These are phyloP conservation scores for Philaenus spumarius DNA, from an alignment of 1,140 invertebrate genomes.

Conservation along the genomic window DNA sequence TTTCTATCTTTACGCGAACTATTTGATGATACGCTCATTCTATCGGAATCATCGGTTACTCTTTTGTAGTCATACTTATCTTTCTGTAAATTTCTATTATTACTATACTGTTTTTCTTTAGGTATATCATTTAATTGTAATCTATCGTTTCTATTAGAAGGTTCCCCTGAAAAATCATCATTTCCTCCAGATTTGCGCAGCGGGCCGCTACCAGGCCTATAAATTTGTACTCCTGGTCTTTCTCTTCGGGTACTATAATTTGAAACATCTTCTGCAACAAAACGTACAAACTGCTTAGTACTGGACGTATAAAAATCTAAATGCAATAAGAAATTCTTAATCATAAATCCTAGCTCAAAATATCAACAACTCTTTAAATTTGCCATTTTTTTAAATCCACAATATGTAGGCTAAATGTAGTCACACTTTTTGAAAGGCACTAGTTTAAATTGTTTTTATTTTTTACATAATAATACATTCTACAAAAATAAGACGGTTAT, in stretches of 20 bases:
- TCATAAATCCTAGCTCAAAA: too few species aligned
- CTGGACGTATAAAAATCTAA: too few species aligned
- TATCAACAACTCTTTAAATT: too few species aligned
- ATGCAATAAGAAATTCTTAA: too few species aligned
- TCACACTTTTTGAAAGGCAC: too few species aligned
- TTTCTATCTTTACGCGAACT: constrained; percentile 32
- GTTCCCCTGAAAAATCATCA: constrained; percentile 38
- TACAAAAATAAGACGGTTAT: too few species aligned
- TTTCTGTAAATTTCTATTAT: constrained; percentile 8
- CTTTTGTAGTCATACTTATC: constrained; percentile 13
- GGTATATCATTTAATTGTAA: constrained; percentile 4
- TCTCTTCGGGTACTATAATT: constrained; percentile 13
- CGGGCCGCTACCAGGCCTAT: constrained; percentile 54
- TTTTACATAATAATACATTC: too few species aligned
- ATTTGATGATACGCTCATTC: constrained; percentile 26
- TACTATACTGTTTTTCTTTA: constrained; percentile 11
- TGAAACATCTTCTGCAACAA: constrained; percentile 21
- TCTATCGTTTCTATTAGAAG: constrained; percentile 38
- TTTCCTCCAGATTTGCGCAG: constrained; percentile 45
- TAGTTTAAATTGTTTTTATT: too few species aligned
- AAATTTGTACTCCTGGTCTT: constrained; percentile 38
- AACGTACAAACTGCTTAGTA: too few species aligned
- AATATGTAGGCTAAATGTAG: too few species aligned
- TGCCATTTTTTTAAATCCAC: too few species aligned
- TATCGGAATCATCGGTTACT: constrained; percentile 19